These are phyloP conservation scores for Protonemura montana DNA, from an alignment of 2,888 invertebrate species.

Conservation along the genomic window DNA sequence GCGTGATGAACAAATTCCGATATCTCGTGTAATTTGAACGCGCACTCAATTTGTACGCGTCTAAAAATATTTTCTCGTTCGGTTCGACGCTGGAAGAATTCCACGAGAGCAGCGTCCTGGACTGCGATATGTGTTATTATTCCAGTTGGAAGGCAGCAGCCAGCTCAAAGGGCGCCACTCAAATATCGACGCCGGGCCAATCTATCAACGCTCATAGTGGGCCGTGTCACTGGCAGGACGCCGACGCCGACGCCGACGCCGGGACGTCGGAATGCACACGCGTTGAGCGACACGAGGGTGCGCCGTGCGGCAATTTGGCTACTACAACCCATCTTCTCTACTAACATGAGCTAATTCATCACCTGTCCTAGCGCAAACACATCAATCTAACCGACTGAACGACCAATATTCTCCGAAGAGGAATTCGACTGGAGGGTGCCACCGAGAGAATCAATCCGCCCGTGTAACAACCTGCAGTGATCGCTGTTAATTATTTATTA, in stretches of 20 bases:
- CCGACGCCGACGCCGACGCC: constrained; percentile 2
- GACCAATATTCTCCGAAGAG: constrained; percentile 28
- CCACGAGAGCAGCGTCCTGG: not conserved
- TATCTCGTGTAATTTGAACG: not conserved
- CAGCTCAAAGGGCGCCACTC: constrained; percentile 22
- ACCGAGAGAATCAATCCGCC: not conserved
- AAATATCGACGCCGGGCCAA: constrained; percentile 7
- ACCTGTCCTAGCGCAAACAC: constrained; percentile 26
- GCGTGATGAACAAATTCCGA: constrained; percentile 7
- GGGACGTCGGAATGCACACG: not conserved
- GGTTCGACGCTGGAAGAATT: not conserved
- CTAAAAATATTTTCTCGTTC: not conserved
- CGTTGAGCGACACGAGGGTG: not conserved
- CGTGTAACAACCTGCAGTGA: not conserved
- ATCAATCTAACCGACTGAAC: constrained; percentile 28
- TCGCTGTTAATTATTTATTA: not conserved
- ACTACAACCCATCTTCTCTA: constrained; percentile 23
- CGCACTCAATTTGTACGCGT: not conserved
- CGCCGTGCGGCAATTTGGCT: constrained; percentile 16
- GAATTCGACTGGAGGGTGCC: constrained; percentile 7
- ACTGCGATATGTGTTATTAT: not conserved
- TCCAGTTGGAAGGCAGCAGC: not conserved
- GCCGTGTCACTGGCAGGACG: constrained; percentile 9
- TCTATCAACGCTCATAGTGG: constrained; percentile 14
- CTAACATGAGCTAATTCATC: constrained; percentile 36